phyloP scores from a whole-genome alignment of 2,113 vertebrate genomes.

The Nerophis ophidion region DNA sequence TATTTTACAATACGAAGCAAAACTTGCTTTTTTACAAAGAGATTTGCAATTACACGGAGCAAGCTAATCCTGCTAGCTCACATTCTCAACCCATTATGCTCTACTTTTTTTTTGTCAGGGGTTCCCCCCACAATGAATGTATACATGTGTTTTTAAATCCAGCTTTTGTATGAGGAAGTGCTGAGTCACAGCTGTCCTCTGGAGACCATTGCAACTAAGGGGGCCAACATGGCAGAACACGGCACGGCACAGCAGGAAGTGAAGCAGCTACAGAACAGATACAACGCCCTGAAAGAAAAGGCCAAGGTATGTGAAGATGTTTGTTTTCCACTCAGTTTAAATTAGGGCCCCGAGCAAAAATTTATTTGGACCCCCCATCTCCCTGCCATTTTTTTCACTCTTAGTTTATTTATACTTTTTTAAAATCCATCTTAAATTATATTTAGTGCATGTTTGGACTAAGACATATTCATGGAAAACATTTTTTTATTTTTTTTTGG shows the following conservation, averaged over 20 bases:
- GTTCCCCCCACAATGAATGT: slow-evolving; percentile 4
- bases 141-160: slow-evolving; percentile 33
- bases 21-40: too few relatives aligned
- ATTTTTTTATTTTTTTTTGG: too few relatives aligned
- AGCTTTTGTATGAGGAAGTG: slow-evolving; percentile 92
- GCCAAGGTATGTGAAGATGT: slow-evolving; percentile 74
- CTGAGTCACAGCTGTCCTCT: slow-evolving; percentile 85
- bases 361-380: too few relatives aligned
- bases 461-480: too few relatives aligned
- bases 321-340: neutral
- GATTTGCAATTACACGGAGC: too few relatives aligned
- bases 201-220: slow-evolving; percentile 88
- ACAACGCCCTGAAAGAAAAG: slow-evolving; percentile 77
- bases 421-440: too few relatives aligned
- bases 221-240: slow-evolving; percentile 84
- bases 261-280: slow-evolving; percentile 84
- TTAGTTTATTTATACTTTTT: too few relatives aligned
- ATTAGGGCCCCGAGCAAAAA: too few relatives aligned
- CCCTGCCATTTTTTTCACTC: too few relatives aligned
- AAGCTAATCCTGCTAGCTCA: neutral
- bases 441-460: too few relatives aligned
- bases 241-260: slow-evolving; percentile 86
- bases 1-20: too few relatives aligned
- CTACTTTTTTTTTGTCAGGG: neutral
- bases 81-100: neutral